Evolutionary conservation across 1,140 invertebrate species (phyloP).

Genomic region (Myzus persicae): DNA sequence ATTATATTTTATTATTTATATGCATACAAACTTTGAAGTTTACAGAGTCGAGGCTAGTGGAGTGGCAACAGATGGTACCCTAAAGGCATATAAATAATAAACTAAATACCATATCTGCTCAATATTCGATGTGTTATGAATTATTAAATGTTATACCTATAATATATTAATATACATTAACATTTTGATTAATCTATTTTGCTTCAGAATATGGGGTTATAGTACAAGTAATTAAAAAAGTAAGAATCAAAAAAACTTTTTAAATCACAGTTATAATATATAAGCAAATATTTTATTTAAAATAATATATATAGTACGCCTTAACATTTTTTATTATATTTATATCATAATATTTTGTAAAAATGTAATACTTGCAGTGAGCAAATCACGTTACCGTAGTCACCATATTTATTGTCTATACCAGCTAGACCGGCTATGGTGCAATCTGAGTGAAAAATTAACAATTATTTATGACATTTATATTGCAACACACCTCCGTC

Average conservation of each 20-base stretch:
- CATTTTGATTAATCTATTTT: not conserved
- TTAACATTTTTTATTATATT: not conserved
- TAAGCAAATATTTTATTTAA: not conserved
- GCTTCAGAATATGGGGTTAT: not conserved
- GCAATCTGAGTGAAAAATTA: not conserved
- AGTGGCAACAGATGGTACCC: not conserved
- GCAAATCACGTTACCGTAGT: not conserved
- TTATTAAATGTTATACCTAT: not conserved
- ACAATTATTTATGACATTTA: not conserved
- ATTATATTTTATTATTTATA: conserved; percentile 10
- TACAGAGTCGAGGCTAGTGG: not conserved
- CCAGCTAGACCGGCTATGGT: too few relatives aligned
- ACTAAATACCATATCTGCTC: not conserved
- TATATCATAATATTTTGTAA: not conserved
- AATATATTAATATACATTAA: not conserved
- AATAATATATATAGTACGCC: not conserved
- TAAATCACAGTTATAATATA: not conserved
- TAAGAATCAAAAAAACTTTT: not conserved
- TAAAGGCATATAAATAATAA: not conserved
- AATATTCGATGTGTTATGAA: not conserved
- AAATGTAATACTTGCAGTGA: not conserved
- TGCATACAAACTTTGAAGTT: not conserved
- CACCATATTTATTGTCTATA: too few relatives aligned
- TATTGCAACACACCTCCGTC: not conserved
- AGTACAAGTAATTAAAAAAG: not conserved